Conservation (phyloP, 2,888 invertebrate species). For the Deilephila porcellus region DNA sequence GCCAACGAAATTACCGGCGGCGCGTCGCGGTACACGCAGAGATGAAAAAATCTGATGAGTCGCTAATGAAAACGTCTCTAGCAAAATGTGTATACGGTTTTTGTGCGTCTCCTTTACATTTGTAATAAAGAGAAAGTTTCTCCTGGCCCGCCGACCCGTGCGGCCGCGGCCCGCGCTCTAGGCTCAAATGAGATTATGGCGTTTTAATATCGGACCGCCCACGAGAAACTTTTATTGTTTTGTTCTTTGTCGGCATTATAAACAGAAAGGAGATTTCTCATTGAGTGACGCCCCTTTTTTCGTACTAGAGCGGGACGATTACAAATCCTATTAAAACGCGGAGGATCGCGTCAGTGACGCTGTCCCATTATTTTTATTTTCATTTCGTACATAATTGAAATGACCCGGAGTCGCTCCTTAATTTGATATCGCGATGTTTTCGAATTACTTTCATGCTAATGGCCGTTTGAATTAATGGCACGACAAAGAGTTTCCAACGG, state of each 20-base stretch:
- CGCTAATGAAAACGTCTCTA: conserved; percentile 72
- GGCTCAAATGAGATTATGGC: conserved; percentile 72
- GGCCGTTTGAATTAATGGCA: conserved; percentile 45
- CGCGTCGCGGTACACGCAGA: conserved; percentile 55
- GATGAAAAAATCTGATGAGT: conserved; percentile 66
- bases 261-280: conserved; percentile 72
- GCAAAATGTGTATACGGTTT: conserved; percentile 66
- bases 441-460: conserved; percentile 64
- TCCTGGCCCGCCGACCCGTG: conserved; percentile 58
- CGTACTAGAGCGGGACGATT: conserved; percentile 59
- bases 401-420: conserved; percentile 63
- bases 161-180: conserved; percentile 39
- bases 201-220: conserved; percentile 77
- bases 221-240: conserved; percentile 77
- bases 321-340: conserved; percentile 72
- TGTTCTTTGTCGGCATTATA: conserved; percentile 68
- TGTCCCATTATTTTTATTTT: conserved; percentile 63
- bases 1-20: conserved; percentile 48
- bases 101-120: conserved; percentile 65
- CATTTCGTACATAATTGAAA: conserved; percentile 76
- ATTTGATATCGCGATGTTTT: conserved; percentile 68
- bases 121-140: conserved; percentile 70
- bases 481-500: conserved; percentile 41
- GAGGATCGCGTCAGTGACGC: conserved; percentile 62
- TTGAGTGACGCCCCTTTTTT: conserved; percentile 69